Evolutionary conservation across 2,113 vertebrate species (phyloP), one percentile per base, ranked within the genome.

Genomic region (Nansenia antarctica): DNA sequence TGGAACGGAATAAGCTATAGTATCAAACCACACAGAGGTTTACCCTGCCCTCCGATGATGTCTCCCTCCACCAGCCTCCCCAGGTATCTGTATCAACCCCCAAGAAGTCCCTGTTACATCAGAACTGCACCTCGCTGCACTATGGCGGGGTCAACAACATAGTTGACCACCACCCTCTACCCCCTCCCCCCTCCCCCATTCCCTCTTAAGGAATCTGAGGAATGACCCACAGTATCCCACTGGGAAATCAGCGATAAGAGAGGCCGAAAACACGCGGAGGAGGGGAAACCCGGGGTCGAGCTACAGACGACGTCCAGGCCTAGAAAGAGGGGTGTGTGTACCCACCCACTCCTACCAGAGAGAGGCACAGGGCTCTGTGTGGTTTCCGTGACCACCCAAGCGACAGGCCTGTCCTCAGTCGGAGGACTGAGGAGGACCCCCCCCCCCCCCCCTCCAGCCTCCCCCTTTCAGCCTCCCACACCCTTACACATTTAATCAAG

Each of bases 231-330:
- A 24, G 24, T 27, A 45, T 37, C 61, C 72, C 64, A 71, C 31
- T 68, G 68, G 64, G 77, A 74, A 79, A 79, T 74, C 69, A 71
- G 60, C 60, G 54, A 29, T 78, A 73, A 69, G n/a, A 77, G 65
- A 37, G 54, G 32, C n/a, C n/a, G n/a, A n/a, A n/a, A 69, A 72
- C 52, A 68, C 69, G 65, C 67, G 65, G 45, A 22, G 15, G 39
- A 62, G 63, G 49, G 57, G 53, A n/a, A n/a, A n/a, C n/a, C n/a
- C n/a, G n/a, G n/a, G n/a, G n/a, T n/a, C n/a, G n/a, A n/a, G n/a
- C n/a, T n/a, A n/a, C n/a, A n/a, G n/a, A n/a, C n/a, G n/a, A n/a
- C n/a, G n/a, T n/a, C n/a, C n/a, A n/a, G n/a, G n/a, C n/a, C n/a
- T n/a, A n/a, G n/a, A n/a, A n/a, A n/a, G n/a, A n/a, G n/a, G n/a